A percentile compares a stretch with the other conserved stretches of the same genome.
phyloP scores from a whole-genome alignment of 2,797 vertebrate species.

The Meriones psammophilus region DNA sequence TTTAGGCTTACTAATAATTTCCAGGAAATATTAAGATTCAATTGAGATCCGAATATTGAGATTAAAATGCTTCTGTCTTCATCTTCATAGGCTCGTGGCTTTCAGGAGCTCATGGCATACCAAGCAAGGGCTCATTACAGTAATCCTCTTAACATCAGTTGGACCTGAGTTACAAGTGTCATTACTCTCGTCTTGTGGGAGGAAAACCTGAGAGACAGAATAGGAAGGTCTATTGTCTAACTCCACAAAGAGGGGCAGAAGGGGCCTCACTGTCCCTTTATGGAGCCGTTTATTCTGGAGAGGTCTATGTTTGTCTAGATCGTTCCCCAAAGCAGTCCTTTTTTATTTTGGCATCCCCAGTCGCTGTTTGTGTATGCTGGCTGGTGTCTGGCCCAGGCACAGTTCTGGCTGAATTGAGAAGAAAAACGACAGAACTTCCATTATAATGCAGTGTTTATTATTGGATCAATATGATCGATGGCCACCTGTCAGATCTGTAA shows the following conservation, averaged over 20 bases:
- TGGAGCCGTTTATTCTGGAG: conserved; percentile 53
- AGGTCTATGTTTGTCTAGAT: conserved; percentile 21
- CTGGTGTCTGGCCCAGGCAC: conserved; percentile 63
- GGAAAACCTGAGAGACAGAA: background rate
- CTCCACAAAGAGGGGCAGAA: conserved; percentile 21
- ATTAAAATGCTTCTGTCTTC: conserved; percentile 52
- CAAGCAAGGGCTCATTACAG: conserved; percentile 34
- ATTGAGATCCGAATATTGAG: background rate
- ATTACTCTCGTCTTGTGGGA: background rate
- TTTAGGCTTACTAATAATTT: conserved; percentile 71
- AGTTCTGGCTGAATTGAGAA: conserved; percentile 82
- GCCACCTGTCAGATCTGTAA: conserved; percentile 86
- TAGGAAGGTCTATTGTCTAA: conserved; percentile 45
- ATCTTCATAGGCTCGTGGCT: background rate
- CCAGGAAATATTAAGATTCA: conserved; percentile 56
- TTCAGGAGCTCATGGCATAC: conserved; percentile 31
- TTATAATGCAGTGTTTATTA: conserved; percentile 83
- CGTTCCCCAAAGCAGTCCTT: conserved; percentile 50
- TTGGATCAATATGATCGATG: conserved; percentile 85
- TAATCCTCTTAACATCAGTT: conserved; percentile 46
- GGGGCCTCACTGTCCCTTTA: conserved; percentile 16
- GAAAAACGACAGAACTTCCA: conserved; percentile 80
- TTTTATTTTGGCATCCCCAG: conserved; percentile 34
- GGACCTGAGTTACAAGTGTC: conserved; percentile 29
- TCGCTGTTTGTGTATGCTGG: conserved; percentile 60